Evolutionary conservation across 1,140 invertebrate species (phyloP), one percentile per base, ranked within the genome.

Genomic region (Augochlora pura): DNA sequence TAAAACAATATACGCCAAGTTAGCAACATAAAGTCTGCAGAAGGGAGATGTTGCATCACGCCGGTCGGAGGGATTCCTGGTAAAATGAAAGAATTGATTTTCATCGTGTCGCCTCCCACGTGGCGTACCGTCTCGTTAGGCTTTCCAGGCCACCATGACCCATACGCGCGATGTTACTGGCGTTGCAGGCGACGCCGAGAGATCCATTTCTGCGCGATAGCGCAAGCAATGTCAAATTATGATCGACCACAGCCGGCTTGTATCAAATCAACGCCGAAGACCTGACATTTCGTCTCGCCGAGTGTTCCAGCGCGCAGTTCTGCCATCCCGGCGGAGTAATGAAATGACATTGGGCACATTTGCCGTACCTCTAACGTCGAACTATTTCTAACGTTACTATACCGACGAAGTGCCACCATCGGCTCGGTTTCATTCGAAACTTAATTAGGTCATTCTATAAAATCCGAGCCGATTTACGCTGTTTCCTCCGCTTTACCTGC

Each of bases 141-240:
- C 54, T 57, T 57, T 57, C 54, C 54, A 57, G 54, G 54, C 54
- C 54, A 57, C 54, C 54, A 57, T 57, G 54, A 57, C 54, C 54
- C 54, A 57, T 57, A 21, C 54, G 54, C n/a, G 54, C 21, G 54
- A 23, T 9, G 54, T 57, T 57, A n/a, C 54, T 57, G 54, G 54
- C 18, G 21, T n/a, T 57, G 21, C 21, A n/a, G 54, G 54, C 54
- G 9, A n/a, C 54, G 54, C 8, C 54, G 21, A n/a, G 54, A 57
- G 54, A 46, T 42, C 67, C 67, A 25, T 27, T 49, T 46, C 49
- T n/a, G 18, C 6, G 16, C 32, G 27, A 52, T 54, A 69, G 18
- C 25, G 49, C 25, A 21, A 69, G 67, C 49, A 57, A 54, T 38
- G 46, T 54, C 67, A 57, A 69, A 54, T 69, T 69, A 54, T 57